Conservation (phyloP, 2,888 invertebrate species). For the Athetis lepigone region DNA sequence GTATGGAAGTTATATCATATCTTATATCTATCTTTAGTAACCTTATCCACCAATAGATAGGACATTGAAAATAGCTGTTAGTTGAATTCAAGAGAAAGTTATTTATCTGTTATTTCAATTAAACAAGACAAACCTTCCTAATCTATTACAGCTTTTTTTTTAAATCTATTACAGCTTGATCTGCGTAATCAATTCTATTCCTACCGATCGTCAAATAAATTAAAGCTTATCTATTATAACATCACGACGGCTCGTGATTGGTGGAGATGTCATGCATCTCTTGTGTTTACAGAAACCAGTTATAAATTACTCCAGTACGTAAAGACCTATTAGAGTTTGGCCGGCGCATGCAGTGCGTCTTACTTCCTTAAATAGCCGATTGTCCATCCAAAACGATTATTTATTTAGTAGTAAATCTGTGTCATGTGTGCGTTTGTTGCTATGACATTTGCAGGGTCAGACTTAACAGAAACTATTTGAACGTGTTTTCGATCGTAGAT, state of each 20-base stretch:
- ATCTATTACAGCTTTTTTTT: constrained; percentile 1
- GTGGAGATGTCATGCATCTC: constrained; percentile 31
- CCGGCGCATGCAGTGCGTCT: constrained; percentile 56
- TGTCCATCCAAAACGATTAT: constrained; percentile 69
- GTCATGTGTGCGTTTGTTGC: constrained; percentile 46
- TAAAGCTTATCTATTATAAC: constrained; percentile 14
- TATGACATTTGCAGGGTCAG: constrained; percentile 27
- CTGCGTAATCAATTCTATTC: constrained; percentile 10
- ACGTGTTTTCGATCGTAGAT: neutral
- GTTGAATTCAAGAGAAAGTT: neutral
- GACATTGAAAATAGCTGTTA: no score
- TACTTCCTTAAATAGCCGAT: constrained; percentile 68
- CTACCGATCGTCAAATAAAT: constrained; percentile 7
- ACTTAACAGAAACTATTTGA: constrained; percentile 16
- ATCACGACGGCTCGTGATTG: constrained; percentile 27
- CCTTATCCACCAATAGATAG: no score
- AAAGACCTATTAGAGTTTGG: constrained; percentile 57
- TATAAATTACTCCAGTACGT: constrained; percentile 55
- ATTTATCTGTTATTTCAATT: no score
- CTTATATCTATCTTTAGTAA: no score
- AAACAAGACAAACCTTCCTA: neutral
- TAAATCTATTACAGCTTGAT: neutral
- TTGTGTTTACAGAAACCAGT: constrained; percentile 48
- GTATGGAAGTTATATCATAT: no score
- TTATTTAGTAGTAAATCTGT: constrained; percentile 59